Conservation (phyloP, 2,113 vertebrate genomes). For the Solea solea region DNA sequence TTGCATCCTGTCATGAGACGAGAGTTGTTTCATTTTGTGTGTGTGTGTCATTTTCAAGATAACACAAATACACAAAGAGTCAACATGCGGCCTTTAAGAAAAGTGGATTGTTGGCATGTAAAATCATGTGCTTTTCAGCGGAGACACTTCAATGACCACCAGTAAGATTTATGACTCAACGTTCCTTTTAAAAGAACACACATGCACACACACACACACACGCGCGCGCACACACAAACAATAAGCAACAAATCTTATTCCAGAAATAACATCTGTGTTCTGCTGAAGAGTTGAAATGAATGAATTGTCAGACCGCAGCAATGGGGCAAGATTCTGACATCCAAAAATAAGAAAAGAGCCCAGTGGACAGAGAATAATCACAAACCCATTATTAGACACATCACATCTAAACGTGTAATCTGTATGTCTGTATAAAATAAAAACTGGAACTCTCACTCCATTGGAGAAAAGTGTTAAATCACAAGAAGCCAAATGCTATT, state of each 20-base stretch:
- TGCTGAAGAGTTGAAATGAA: not conserved
- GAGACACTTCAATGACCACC: not conserved
- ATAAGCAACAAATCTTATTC: constrained; percentile 1
- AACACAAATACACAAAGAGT: not conserved
- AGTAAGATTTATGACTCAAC: not conserved
- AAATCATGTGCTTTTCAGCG: not conserved
- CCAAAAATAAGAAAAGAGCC: not conserved
- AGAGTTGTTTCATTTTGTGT: too few relatives aligned
- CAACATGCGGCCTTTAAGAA: not conserved
- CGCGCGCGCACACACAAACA: too few relatives aligned
- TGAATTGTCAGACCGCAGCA: not conserved
- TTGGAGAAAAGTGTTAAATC: too few relatives aligned
- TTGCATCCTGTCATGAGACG: not conserved
- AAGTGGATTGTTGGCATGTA: too few relatives aligned
- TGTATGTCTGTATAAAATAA: not conserved
- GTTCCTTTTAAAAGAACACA: not conserved
- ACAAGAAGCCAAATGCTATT: too few relatives aligned
- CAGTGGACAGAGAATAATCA: not conserved
- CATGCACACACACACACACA: too few relatives aligned
- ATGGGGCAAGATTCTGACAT: not conserved
- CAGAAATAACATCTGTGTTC: not conserved
- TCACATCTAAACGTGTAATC: not conserved
- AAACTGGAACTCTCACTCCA: not conserved
- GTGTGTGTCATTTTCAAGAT: not conserved
- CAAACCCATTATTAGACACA: not conserved